A percentile compares a stretch with the other conserved stretches of the same genome.
These are phyloP conservation scores for Epistrophe eligans DNA, from an alignment of 2,888 invertebrate species.

Conservation along the genomic window DNA sequence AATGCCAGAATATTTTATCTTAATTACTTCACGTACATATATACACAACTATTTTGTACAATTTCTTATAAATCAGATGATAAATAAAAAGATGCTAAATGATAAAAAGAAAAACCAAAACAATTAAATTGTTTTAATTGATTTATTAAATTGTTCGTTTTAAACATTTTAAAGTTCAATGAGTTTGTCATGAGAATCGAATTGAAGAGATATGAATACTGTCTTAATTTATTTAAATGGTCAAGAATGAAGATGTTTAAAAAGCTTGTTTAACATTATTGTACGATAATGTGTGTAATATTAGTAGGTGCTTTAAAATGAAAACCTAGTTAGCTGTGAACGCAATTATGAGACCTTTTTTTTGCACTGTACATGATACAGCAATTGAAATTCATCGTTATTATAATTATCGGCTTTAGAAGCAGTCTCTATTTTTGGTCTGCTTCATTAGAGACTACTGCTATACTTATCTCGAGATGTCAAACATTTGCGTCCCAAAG, in stretches of 20 bases:
- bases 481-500: too few relatives aligned
- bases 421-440: too few relatives aligned
- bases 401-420: too few relatives aligned
- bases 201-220: background rate
- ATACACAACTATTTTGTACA: background rate
- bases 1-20: constrained; percentile 6
- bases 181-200: constrained; percentile 1
- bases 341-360: too few relatives aligned
- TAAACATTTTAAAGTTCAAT: constrained; percentile 8
- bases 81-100: background rate
- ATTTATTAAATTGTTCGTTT: constrained; percentile 47
- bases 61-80: background rate
- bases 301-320: too few relatives aligned
- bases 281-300: too few relatives aligned
- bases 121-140: constrained; percentile 46
- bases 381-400: too few relatives aligned
- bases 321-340: too few relatives aligned
- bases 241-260: background rate
- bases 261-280: too few relatives aligned
- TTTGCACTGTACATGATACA: too few relatives aligned
- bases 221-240: background rate
- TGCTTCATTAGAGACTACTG: too few relatives aligned
- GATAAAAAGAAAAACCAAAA: background rate
- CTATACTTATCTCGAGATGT: too few relatives aligned
- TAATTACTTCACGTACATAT: constrained; percentile 1